Evolutionary conservation across 2,113 vertebrate species (phyloP).

Genomic region (Circaetus cinerascens): DNA sequence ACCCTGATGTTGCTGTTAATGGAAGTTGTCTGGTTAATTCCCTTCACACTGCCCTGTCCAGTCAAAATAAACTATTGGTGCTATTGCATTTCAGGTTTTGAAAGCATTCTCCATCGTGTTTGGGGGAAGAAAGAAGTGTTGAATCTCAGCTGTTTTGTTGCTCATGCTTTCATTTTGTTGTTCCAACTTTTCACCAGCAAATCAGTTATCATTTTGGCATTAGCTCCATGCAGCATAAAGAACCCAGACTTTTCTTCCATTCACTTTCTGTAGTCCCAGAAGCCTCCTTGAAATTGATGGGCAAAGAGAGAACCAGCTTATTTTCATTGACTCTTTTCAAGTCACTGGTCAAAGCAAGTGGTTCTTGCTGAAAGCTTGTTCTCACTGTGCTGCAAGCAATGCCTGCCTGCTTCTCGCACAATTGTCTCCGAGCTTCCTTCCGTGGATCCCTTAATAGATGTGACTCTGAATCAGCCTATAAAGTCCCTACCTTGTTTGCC

Average conservation of each 20-base stretch:
- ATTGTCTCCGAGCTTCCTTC: neutral
- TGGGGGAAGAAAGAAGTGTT: neutral
- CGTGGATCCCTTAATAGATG: neutral
- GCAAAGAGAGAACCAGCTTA: neutral
- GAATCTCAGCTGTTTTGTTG: neutral
- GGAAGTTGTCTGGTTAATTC: neutral
- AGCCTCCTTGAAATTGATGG: neutral
- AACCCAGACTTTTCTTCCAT: neutral
- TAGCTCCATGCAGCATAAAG: neutral
- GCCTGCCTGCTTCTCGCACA: neutral
- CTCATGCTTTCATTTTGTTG: neutral
- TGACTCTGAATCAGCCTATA: neutral
- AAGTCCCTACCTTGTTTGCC: neutral
- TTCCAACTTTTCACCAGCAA: neutral
- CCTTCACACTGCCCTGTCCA: neutral
- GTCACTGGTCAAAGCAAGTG: neutral
- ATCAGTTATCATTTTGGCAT: neutral
- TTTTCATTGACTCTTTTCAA: neutral
- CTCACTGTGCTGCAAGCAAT: neutral
- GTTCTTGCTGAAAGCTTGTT: neutral
- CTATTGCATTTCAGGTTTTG: constrained; percentile 1
- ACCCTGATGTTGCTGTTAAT: constrained; percentile 5
- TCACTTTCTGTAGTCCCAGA: neutral
- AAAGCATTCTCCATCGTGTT: neutral
- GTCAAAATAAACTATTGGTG: constrained; percentile 16